Evolutionary conservation across 2,888 invertebrate species (phyloP).

Genomic region (Pandemis corylana): DNA sequence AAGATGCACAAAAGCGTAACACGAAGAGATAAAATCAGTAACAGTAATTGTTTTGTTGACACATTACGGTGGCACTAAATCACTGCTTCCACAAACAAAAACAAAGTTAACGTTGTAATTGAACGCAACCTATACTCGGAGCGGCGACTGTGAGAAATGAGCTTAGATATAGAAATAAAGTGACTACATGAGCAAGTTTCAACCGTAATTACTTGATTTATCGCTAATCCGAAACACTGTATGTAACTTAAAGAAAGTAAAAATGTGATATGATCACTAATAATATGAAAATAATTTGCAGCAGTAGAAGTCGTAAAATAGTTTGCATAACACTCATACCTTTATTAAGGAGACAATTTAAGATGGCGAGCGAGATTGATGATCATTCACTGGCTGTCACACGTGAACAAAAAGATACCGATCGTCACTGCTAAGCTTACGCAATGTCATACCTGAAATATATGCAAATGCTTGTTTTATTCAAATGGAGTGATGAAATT

Average conservation of each 20-base stretch:
- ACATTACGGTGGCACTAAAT: conserved; percentile 61
- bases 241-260: not conserved
- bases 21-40: conserved; percentile 59
- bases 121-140: conserved; percentile 53
- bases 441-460: conserved; percentile 56
- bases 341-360: conserved; percentile 19
- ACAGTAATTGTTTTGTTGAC: conserved; percentile 60
- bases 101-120: conserved; percentile 55
- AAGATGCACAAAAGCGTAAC: conserved; percentile 59
- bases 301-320: not conserved
- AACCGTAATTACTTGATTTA: conserved; percentile 67
- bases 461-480: conserved; percentile 77
- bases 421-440: conserved; percentile 54
- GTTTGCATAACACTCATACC: conserved; percentile 14
- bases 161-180: conserved; percentile 66
- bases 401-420: conserved; percentile 60
- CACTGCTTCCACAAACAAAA: conserved; percentile 61
- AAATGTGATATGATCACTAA: too few relatives aligned
- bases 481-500: conserved; percentile 80
- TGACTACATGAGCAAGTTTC: conserved; percentile 63
- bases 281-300: not conserved
- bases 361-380: conserved; percentile 54
- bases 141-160: conserved; percentile 66
- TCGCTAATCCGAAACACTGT: conserved; percentile 52
- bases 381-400: conserved; percentile 61